phyloP scores from a whole-genome alignment of 2,113 vertebrate genomes.

The Andinoacara biseriatus region DNA sequence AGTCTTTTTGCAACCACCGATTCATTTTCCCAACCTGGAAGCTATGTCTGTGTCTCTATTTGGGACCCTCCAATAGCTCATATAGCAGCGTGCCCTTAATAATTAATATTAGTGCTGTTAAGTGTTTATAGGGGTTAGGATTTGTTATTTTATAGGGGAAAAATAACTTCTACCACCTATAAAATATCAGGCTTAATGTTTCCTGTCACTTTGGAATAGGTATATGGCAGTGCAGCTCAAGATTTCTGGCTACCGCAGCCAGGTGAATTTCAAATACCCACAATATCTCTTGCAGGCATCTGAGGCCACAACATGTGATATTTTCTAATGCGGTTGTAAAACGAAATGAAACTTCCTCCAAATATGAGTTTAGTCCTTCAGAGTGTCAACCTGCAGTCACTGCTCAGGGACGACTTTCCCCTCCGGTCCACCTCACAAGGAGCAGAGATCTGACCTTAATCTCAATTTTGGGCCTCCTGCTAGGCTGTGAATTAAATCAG shows the following conservation, averaged over 20 bases:
- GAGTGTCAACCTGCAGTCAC: conserved; percentile 56
- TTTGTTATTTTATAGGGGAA: background rate
- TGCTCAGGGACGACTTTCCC: conserved; percentile 56
- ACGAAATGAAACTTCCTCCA: conserved; percentile 36
- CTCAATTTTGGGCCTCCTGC: conserved; percentile 64
- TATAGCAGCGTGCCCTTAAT: background rate
- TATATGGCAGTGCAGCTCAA: background rate
- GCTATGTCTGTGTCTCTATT: background rate
- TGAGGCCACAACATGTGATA: conserved; percentile 28
- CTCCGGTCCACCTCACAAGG: conserved; percentile 45
- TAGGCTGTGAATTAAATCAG: conserved; percentile 67
- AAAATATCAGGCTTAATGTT: background rate
- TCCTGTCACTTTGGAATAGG: background rate
- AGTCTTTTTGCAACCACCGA: background rate
- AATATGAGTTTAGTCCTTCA: conserved; percentile 52
- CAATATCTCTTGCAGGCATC: conserved; percentile 28
- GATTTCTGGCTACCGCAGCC: background rate
- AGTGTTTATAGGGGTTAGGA: background rate
- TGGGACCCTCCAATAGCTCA: background rate
- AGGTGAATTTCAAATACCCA: conserved; percentile 8
- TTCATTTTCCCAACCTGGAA: background rate
- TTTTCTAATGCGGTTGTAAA: conserved; percentile 15
- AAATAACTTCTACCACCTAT: background rate
- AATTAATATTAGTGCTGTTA: background rate
- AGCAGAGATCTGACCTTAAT: conserved; percentile 69